phyloP scores from a whole-genome alignment of 2,113 vertebrate genomes.

The Alethe diademata region DNA sequence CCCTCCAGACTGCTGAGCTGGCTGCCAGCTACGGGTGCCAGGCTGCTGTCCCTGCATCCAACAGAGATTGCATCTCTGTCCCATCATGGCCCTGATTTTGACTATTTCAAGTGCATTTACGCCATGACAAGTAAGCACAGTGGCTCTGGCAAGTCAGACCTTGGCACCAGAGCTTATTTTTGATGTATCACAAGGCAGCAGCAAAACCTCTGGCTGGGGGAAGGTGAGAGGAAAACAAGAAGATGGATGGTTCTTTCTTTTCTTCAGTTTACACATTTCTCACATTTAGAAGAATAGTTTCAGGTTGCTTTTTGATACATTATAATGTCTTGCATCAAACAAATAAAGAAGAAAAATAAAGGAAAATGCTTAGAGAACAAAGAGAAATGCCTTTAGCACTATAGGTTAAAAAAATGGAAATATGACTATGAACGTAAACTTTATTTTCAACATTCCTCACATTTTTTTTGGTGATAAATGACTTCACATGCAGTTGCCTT shows the following conservation, averaged over 20 bases:
- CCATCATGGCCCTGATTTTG: fast-evolving
- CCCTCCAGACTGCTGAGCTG: neutral
- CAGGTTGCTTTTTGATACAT: neutral
- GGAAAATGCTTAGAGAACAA: constrained; percentile 28
- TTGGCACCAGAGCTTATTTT: neutral
- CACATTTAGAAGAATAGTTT: neutral
- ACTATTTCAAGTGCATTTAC: fast-evolving
- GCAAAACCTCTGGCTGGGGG: neutral
- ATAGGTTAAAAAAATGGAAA: constrained; percentile 13
- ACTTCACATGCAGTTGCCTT: constrained; percentile 49
- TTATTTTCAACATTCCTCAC: constrained; percentile 58
- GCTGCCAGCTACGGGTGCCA: neutral
- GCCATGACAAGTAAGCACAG: neutral
- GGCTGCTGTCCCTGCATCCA: fast-evolving
- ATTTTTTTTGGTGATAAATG: constrained; percentile 62
- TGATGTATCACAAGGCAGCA: neutral
- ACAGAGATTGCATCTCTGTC: neutral
- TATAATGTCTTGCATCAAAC: neutral
- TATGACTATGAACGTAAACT: neutral
- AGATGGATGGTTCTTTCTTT: neutral
- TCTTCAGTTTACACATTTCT: neutral
- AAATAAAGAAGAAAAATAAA: constrained; percentile 2
- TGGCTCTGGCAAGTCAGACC: neutral
- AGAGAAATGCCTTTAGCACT: constrained; percentile 33
- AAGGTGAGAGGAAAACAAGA: neutral